Base-by-base conservation (phyloP, 2,113 vertebrate genomes). In the Eleginops maclovinus region DNA sequence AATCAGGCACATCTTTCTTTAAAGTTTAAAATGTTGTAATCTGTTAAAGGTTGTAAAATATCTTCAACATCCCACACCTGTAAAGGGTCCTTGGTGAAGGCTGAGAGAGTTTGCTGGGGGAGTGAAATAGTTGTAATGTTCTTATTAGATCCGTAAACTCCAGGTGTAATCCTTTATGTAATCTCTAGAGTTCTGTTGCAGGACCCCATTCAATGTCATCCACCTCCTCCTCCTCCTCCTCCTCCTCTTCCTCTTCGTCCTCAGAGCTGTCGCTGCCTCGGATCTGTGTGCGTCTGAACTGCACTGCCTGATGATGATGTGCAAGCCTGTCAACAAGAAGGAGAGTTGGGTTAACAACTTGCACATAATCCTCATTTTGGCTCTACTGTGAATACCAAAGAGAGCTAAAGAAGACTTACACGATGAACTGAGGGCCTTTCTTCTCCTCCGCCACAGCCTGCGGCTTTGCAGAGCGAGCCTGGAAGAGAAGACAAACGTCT, bases 151-250 rank as follows among this genome's bases (percentile, higher is more conserved):
- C 59, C 16, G 6, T 2, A 5, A 21, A 54, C 28, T 44, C 26
- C 21, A 28, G n/a, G 47, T 51, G 64, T 43, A 26, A 41, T 51
- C 79, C 56, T 73, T 14, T 0, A 1, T 17, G 10, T 0, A 9
- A 10, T 22, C n/a, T 86, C 82, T 96, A 99, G 31, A 99, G 94
- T 5, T 98, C 97, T 0, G 98, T 99, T 10, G 97, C 98, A 0
- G 97, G 97, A 5, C 97, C 98, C 97, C 98, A 98, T 77, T 96
- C 96, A 0, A 96, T 93, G 81, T 95, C 94, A 0, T 95, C 94
- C 0, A 17, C 77, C 2, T 88, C 84, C 93, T 51, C 51, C 51
- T 24, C 51, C 51, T 54, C 92, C 0, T 96, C 95, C 0, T 90
- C 89, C 7, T 31, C 31, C 31, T 31, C n/a, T n/a, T n/a, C n/a